phyloP scores from a whole-genome alignment of 2,888 invertebrate species.

The Drosophila merina region DNA sequence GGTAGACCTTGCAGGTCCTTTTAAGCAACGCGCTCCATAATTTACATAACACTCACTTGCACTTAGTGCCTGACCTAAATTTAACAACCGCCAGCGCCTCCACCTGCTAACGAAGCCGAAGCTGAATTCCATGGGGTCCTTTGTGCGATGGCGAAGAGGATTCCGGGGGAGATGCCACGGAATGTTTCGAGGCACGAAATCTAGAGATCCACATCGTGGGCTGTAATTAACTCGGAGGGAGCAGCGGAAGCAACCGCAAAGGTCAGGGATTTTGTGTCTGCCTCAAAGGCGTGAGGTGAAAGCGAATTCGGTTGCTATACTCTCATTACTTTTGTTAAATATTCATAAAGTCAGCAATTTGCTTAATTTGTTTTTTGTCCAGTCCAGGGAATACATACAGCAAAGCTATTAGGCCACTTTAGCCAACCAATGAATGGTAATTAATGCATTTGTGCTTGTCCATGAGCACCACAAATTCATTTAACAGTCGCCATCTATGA shows the following conservation, averaged over 20 bases:
- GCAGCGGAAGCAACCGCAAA: slow-evolving; percentile 57
- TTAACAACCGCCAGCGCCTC: slow-evolving; percentile 30
- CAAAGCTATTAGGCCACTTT: slow-evolving; percentile 27
- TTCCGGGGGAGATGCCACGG: background rate
- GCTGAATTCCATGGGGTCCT: slow-evolving; percentile 29
- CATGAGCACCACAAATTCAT: background rate
- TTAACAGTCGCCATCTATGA: slow-evolving; percentile 4
- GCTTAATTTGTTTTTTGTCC: slow-evolving; percentile 30
- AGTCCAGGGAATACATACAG: slow-evolving; percentile 5
- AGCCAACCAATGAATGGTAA: slow-evolving; percentile 23
- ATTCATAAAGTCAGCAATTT: slow-evolving; percentile 45
- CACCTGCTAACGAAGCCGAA: slow-evolving; percentile 25
- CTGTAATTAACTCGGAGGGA: slow-evolving; percentile 62
- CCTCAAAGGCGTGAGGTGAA: slow-evolving; percentile 58
- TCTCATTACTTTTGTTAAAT: slow-evolving; percentile 24
- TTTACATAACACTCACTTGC: slow-evolving; percentile 79
- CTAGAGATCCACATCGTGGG: slow-evolving; percentile 30
- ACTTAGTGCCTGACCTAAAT: slow-evolving; percentile 78
- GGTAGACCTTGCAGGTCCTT: slow-evolving; percentile 61
- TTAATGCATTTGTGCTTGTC: slow-evolving; percentile 13
- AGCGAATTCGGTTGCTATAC: slow-evolving; percentile 55
- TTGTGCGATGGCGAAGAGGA: slow-evolving; percentile 15
- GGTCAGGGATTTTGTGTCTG: slow-evolving; percentile 69
- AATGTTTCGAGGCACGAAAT: slow-evolving; percentile 8
- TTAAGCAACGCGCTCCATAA: slow-evolving; percentile 57